These are phyloP conservation scores for Epinephelus lanceolatus DNA, from an alignment of 2,113 vertebrate species.

Conservation along the genomic window DNA sequence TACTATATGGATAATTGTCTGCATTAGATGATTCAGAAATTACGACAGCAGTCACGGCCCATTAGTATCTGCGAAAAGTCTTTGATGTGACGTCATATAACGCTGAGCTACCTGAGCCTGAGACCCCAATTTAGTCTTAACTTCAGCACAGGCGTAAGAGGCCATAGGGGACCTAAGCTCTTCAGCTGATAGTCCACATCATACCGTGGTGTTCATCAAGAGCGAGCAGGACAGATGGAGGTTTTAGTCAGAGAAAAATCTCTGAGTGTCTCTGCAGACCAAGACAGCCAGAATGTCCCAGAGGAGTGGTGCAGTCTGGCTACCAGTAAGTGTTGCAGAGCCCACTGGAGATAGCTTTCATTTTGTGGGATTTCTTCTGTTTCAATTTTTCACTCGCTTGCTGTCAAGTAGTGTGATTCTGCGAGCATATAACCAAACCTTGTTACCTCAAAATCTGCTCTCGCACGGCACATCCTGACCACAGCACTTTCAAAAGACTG, in stretches of 20 bases:
- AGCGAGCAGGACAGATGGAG: constrained; percentile 36
- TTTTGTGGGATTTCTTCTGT: constrained; percentile 28
- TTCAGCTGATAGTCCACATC: constrained; percentile 20
- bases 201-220: constrained; percentile 24
- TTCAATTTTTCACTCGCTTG: not conserved
- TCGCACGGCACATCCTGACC: constrained; percentile 3
- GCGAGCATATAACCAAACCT: constrained; percentile 7
- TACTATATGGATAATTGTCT: not conserved
- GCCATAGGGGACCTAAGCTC: constrained; percentile 35
- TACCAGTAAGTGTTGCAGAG: constrained; percentile 21
- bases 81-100: constrained; percentile 26
- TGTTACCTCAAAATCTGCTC: constrained; percentile 2
- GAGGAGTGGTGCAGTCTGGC: constrained; percentile 42
- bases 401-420: constrained; percentile 24
- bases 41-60: not conserved
- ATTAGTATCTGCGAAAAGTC: not conserved
- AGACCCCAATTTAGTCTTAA: constrained; percentile 36
- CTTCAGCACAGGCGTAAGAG: constrained; percentile 22
- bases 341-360: constrained; percentile 35
- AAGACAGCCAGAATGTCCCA: constrained; percentile 40
- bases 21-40: not conserved
- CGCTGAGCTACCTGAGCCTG: constrained; percentile 23
- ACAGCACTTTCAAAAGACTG: not conserved
- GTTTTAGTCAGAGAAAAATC: constrained; percentile 44
- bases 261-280: constrained; percentile 35